Evolutionary conservation across 2,113 vertebrate genomes (phyloP).

Genomic region (Aptenodytes forsteri): DNA sequence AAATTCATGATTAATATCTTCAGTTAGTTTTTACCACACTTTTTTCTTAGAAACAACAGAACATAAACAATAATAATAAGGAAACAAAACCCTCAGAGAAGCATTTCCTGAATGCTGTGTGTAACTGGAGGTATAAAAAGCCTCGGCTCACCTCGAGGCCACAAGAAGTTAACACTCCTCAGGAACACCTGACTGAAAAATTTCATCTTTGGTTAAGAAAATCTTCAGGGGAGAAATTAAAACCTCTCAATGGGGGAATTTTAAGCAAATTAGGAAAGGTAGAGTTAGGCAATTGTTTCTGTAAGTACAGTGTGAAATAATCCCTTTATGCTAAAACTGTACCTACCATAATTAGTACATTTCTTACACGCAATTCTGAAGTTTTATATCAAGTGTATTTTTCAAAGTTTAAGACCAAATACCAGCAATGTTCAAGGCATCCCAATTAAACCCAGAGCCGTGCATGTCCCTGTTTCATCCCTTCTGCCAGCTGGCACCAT

Average conservation of each 20-base stretch:
- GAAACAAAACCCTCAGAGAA: not conserved
- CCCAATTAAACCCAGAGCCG: not conserved
- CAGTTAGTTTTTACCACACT: not conserved
- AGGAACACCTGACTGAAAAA: not conserved
- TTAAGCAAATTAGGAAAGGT: not conserved
- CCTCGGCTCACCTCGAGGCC: fast-evolving
- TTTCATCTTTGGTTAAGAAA: not conserved
- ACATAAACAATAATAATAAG: not conserved
- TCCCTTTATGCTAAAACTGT: not conserved
- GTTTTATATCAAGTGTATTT: not conserved
- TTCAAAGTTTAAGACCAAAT: not conserved
- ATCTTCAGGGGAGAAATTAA: not conserved
- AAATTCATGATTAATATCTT: not conserved
- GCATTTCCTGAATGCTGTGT: not conserved
- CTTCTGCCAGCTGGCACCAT: fast-evolving
- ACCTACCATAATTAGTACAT: not conserved
- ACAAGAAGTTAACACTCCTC: not conserved
- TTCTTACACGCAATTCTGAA: not conserved
- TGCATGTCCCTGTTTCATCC: too few species aligned
- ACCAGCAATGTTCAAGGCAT: not conserved
- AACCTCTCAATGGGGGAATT: not conserved
- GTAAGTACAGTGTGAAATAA: not conserved
- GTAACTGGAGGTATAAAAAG: not conserved
- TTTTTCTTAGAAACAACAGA: not conserved
- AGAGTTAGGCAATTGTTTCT: not conserved